phyloP scores from a whole-genome alignment of 2,797 vertebrate genomes.

The Lates japonicus region DNA sequence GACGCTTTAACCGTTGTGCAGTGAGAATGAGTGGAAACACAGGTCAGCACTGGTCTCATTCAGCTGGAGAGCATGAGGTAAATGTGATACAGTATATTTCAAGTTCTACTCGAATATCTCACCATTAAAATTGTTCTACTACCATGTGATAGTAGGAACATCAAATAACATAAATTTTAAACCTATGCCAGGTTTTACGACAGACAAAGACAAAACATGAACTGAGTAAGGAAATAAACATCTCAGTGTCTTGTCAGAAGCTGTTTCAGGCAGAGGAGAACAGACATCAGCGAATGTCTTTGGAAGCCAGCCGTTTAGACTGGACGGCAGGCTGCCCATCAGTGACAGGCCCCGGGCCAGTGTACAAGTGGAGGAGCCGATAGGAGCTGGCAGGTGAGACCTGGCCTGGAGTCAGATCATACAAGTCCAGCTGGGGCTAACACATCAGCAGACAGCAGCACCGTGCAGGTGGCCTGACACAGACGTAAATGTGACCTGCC shows the following conservation, averaged over 20 bases:
- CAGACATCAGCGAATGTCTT: conserved; percentile 71
- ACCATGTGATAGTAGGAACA: background rate
- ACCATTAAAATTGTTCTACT: background rate
- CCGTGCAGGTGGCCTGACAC: conserved; percentile 79
- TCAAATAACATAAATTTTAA: background rate
- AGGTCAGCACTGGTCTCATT: conserved; percentile 28
- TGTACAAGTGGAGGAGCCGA: conserved; percentile 71
- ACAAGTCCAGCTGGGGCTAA: conserved; percentile 84
- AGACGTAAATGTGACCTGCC: conserved; percentile 80
- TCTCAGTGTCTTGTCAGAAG: conserved; percentile 74
- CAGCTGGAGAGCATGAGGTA: conserved; percentile 16
- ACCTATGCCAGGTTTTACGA: conserved; percentile 5
- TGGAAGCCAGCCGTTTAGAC: conserved; percentile 81
- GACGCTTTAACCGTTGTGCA: conserved; percentile 33
- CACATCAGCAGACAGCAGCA: conserved; percentile 74
- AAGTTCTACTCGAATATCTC: background rate
- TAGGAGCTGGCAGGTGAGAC: conserved; percentile 88
- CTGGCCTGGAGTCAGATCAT: conserved; percentile 86
- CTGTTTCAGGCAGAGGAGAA: conserved; percentile 67
- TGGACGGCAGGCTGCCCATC: conserved; percentile 79
- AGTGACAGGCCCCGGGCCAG: conserved; percentile 82
- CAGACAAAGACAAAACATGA: conserved; percentile 53
- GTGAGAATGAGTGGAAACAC: conserved; percentile 32
- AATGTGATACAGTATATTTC: conserved; percentile 2
- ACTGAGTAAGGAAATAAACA: conserved; percentile 61